Percentiles rank a stretch among this genome's conserved stretches.
phyloP scores from a whole-genome alignment of 2,113 vertebrate species.

The Oryzias melastigma region DNA sequence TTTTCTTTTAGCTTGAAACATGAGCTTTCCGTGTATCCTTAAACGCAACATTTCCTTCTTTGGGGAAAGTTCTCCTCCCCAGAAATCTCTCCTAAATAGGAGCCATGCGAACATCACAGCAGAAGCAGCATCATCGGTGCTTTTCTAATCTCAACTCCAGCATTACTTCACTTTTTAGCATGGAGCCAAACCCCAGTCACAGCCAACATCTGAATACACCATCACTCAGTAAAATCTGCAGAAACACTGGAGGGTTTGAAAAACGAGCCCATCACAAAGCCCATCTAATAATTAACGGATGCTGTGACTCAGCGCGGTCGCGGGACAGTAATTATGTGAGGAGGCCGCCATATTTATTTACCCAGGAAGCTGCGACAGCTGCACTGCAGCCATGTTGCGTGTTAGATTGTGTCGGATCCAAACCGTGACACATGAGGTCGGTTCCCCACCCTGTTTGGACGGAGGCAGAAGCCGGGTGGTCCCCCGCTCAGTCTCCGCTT shows the following conservation, averaged over 20 bases:
- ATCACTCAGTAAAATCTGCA: constrained; percentile 61
- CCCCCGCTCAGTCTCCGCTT: constrained; percentile 39
- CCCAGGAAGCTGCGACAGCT: constrained; percentile 59
- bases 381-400: constrained; percentile 49
- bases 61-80: neutral
- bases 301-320: constrained; percentile 60
- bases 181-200: constrained; percentile 58
- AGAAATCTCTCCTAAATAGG: constrained; percentile 7
- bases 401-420: constrained; percentile 62
- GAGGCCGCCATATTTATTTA: constrained; percentile 71
- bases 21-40: neutral
- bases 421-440: constrained; percentile 58
- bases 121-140: constrained; percentile 51
- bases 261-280: constrained; percentile 43
- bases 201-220: constrained; percentile 64
- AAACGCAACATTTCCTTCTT: neutral
- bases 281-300: constrained; percentile 66
- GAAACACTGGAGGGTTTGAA: constrained; percentile 37
- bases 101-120: constrained; percentile 46
- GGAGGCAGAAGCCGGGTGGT: constrained; percentile 70
- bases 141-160: constrained; percentile 61
- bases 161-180: constrained; percentile 62
- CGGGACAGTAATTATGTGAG: constrained; percentile 52
- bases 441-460: neutral
- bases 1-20: too few species aligned